These are phyloP conservation scores for Leptestheria dahalacensis DNA, from an alignment of 1,140 invertebrate genomes.

Conservation along the genomic window DNA sequence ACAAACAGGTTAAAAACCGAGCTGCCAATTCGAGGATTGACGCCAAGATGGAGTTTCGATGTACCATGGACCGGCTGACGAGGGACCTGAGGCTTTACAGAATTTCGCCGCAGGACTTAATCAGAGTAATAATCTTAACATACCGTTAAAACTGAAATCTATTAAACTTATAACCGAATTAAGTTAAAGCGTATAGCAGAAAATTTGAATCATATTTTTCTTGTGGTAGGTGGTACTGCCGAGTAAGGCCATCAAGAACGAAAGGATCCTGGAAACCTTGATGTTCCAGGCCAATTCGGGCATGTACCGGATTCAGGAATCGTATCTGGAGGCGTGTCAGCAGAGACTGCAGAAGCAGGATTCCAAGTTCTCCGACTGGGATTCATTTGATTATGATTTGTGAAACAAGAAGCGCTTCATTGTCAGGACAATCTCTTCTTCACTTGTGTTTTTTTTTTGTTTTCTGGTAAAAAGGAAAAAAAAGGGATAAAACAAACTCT, in stretches of 20 bases:
- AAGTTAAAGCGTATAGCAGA: conserved; percentile 40
- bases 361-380: conserved; percentile 60
- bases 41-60: conserved; percentile 74
- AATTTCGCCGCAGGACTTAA: conserved; percentile 81
- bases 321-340: conserved; percentile 70
- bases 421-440: too few species aligned
- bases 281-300: conserved; percentile 86
- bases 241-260: conserved; percentile 83
- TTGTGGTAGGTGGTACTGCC: conserved; percentile 60
- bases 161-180: conserved; percentile 23
- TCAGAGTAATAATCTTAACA: conserved; percentile 38
- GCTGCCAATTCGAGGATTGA: conserved; percentile 60
- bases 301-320: conserved; percentile 79
- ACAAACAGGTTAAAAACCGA: too few species aligned
- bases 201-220: conserved; percentile 18
- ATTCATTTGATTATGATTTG: conserved; percentile 55
- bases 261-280: conserved; percentile 76
- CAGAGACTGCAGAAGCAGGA: conserved; percentile 73
- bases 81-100: conserved; percentile 75
- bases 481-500: too few species aligned
- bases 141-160: neutral
- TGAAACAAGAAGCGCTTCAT: conserved; percentile 24
- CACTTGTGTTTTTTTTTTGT: too few species aligned
- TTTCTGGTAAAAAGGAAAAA: too few species aligned
- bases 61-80: conserved; percentile 77